phyloP scores from a whole-genome alignment of 64 coral and sea anemone genomes.

The Platygyra sinensis region DNA sequence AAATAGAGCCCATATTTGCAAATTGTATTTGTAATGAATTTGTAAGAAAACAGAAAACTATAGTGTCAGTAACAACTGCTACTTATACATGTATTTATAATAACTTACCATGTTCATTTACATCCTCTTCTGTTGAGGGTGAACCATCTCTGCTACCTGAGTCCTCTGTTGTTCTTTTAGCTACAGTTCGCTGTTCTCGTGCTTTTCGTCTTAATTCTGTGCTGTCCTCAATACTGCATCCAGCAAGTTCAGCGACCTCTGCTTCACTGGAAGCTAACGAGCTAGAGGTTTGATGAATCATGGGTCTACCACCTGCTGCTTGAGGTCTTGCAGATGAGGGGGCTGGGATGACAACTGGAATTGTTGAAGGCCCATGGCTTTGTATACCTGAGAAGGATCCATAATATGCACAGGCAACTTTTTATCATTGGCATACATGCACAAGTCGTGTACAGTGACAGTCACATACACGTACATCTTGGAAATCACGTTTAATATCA shows the following conservation, averaged over 20 bases:
- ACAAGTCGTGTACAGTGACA: too few species aligned
- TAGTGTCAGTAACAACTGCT: too few species aligned
- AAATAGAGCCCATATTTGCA: too few species aligned
- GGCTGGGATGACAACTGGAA: slow-evolving; percentile 19
- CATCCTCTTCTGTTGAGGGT: neutral
- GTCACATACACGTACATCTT: too few species aligned
- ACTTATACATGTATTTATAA: too few species aligned
- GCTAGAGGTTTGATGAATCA: neutral
- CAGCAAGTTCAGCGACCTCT: slow-evolving; percentile 63
- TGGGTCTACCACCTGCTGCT: neutral
- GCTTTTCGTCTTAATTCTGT: neutral
- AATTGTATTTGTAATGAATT: too few species aligned
- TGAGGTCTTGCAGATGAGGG: neutral
- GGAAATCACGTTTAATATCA: too few species aligned
- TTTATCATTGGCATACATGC: neutral
- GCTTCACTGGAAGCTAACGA: slow-evolving; percentile 25
- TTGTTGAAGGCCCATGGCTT: neutral
- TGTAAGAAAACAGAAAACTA: too few species aligned
- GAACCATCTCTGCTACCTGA: neutral
- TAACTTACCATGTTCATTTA: slow-evolving; percentile 2
- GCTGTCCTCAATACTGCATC: slow-evolving; percentile 62
- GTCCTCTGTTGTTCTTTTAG: neutral
- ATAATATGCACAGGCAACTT: neutral
- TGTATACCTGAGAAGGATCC: neutral
- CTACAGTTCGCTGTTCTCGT: neutral